Base-by-base conservation (phyloP, 2,797 vertebrate genomes). In the Neosilurus hyrtlii region DNA sequence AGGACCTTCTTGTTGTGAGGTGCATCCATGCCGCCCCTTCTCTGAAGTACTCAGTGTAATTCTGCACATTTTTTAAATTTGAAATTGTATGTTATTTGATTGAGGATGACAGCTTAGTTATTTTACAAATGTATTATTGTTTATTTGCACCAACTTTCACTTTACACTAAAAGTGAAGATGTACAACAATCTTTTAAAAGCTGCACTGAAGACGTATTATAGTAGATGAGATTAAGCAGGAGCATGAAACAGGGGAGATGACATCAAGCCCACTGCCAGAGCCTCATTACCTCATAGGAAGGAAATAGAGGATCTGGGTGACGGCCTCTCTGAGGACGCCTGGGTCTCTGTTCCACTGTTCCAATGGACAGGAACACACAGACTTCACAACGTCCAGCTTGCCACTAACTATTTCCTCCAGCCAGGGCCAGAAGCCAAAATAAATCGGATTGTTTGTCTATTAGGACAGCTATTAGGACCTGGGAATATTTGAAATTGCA, bases 231-330 rank as follows among this genome's bases (percentile, higher is more conserved):
- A 83, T 75, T 78, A 82, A 81, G 65, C 84, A 85, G 86, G 37
- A 83, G 81, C 57, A 71, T 49, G 70, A 66, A 86, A 84, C 84
- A 86, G 78, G 66, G 84, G 86, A 85, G 84, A 90, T 88, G 89
- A 88, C 87, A 89, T 65, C 86, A 90, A 90, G 63, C 82, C 77
- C 30, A 81, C 83, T 86, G 82, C 82, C 85, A 87, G 88, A 89
- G 66, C 75, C 81, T 89, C 83, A 90, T 88, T 88, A 89, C 84
- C 86, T 91, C 88, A 90, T 85, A 87, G 88, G 87, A 88, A 90
- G 88, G 89, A 90, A 90, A 86, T 80, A 80, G 77, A 86, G 85
- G 81, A 82, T 79, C 89, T 89, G 81, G 66, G 78, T 67, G 37
- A 78, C 75, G 65, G 72, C 71, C 70, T 85, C 57, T 65, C 49